Base-by-base conservation (phyloP, 2,888 invertebrate species). In the Eremobia ochroleuca region DNA sequence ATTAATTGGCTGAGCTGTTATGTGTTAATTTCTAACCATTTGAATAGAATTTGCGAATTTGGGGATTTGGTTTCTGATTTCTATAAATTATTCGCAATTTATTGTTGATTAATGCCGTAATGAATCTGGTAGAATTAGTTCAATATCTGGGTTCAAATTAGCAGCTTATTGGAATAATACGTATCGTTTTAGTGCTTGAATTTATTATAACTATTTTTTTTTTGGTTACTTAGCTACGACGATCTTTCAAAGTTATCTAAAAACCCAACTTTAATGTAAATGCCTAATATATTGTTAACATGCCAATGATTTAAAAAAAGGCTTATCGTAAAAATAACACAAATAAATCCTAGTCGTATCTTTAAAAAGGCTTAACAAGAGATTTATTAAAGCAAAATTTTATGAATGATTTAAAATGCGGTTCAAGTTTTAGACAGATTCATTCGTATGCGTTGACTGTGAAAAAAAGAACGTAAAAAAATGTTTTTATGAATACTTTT, bases 11-110 rank as follows among this genome's bases (percentile, higher is more conserved):
- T 77, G 18, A 18, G 15, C 13, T 13, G 34, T 52, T 28, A 34
- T 11, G 15, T 18, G 21, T 34, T 31, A 34, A 59, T 34, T 59
- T 79, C 18, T 61, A 59, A 34, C 34, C 0, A 34, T 49, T 40
- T 59, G 4, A 52, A 46, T 72, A 43, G 46, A 59, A 81, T 73
- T 66, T 52, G 25, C 1, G 25, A 72, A 66, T 49, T 21, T 43
- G 31, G 52, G 4, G 28, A 15, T 80, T 78, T 28, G 65, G 21
- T 71, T 34, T 55, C 28, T 37, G 18, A 15, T 77, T 58, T 40
- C 15, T 5, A 2, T 18, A 28, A 58, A 59, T 66, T 59, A 52
- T 28, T 25, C 58, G 21, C 31, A 59, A 66, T 78, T 52, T 13
- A 49, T 4, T 25, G 13, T 4, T 52, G 34, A 79, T 72, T 46